phyloP scores from a whole-genome alignment of 2,113 vertebrate species.

The Muntiacus reevesi region DNA sequence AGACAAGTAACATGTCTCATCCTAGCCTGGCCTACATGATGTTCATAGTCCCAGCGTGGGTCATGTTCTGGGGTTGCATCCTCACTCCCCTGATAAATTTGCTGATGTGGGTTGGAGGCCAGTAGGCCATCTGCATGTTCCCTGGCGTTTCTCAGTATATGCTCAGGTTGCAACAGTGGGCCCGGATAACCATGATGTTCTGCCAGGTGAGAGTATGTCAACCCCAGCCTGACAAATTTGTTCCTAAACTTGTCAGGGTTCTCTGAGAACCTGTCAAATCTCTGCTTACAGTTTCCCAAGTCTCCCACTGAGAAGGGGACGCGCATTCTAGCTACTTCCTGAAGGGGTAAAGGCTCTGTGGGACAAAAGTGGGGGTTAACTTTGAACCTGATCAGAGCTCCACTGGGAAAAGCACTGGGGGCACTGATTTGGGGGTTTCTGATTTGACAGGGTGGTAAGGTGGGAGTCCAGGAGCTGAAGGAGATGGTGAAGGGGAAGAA shows the following conservation, averaged over 20 bases:
- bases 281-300: neutral
- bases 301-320: neutral
- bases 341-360: neutral
- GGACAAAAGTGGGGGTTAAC: neutral
- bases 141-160: neutral
- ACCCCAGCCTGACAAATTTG: neutral
- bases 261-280: neutral
- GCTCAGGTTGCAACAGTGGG: neutral
- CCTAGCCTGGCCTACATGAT: neutral
- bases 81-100: neutral
- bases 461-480: neutral
- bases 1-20: neutral
- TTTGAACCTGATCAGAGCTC: neutral
- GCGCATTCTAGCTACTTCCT: neutral
- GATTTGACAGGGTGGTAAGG: neutral
- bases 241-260: neutral
- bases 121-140: neutral
- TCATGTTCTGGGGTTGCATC: neutral
- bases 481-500: neutral
- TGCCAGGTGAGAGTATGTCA: neutral
- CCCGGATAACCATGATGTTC: neutral
- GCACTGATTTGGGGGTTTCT: neutral
- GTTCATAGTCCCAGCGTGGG: neutral
- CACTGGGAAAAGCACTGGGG: neutral
- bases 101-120: neutral